Percentiles rank a stretch among this genome's conserved stretches.
Conservation (phyloP, 2,888 invertebrate species). For the Drosophila basisetae region DNA sequence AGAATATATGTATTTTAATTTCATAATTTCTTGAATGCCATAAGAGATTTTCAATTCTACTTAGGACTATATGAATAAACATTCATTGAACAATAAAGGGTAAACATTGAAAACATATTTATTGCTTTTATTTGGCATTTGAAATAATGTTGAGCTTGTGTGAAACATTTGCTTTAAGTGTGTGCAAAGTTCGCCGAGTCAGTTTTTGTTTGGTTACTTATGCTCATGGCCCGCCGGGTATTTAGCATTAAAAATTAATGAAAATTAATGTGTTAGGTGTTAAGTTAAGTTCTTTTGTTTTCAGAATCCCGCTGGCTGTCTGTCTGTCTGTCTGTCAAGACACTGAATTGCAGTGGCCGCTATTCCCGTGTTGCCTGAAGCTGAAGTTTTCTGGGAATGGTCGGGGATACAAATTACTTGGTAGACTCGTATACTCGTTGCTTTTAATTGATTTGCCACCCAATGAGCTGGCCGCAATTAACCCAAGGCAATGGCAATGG, state of each 20-base stretch:
- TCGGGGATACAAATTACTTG: conserved; percentile 37
- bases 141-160: not conserved
- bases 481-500: conserved; percentile 59
- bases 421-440: conserved; percentile 17
- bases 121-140: not conserved
- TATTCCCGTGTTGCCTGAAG: conserved; percentile 1
- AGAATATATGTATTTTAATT: not conserved
- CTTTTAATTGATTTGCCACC: conserved; percentile 78
- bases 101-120: not conserved
- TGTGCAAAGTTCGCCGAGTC: conserved; percentile 1
- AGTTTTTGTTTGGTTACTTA: not conserved
- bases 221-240: conserved; percentile 22
- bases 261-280: conserved; percentile 55
- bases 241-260: conserved; percentile 53
- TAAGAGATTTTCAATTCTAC: not conserved
- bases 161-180: conserved; percentile 1
- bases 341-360: conserved; percentile 19
- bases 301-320: not conserved
- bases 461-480: conserved; percentile 78
- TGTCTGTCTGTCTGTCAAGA: not conserved
- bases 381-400: conserved; percentile 47
- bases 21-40: not conserved
- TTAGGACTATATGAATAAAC: not conserved
- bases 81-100: not conserved
- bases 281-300: conserved; percentile 50